Conservation (phyloP, 2,888 invertebrate genomes). For the Autographa pulchrina region DNA sequence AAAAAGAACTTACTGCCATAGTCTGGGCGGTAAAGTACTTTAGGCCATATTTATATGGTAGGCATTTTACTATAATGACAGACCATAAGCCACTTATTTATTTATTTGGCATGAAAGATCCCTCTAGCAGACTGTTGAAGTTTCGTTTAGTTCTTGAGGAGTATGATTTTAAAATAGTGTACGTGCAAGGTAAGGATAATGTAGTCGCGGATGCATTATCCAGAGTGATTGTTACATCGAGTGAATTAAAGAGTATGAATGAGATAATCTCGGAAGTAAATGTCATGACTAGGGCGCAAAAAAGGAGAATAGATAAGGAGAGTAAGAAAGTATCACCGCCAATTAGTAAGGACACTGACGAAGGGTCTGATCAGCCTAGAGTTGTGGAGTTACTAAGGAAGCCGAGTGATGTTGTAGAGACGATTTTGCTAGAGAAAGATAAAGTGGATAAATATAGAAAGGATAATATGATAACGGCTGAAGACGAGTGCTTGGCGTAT, state of each 20-base stretch:
- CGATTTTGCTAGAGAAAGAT: neutral
- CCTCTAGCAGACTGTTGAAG: too few species aligned
- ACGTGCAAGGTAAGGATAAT: neutral
- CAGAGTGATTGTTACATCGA: neutral
- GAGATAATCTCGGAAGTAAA: neutral
- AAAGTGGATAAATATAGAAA: slow-evolving; percentile 11
- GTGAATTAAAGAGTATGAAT: neutral
- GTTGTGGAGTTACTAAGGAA: slow-evolving; percentile 9
- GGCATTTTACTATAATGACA: too few species aligned
- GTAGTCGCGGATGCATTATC: neutral
- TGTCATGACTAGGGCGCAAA: slow-evolving; percentile 4
- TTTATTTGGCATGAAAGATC: too few species aligned
- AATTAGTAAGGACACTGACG: neutral
- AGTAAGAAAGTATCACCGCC: neutral
- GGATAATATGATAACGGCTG: slow-evolving; percentile 3
- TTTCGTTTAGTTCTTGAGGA: too few species aligned
- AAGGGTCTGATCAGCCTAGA: slow-evolving; percentile 12
- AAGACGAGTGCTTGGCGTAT: neutral
- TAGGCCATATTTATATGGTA: too few species aligned
- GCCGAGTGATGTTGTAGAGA: slow-evolving; percentile 1
- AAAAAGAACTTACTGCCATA: too few species aligned
- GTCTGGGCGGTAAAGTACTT: too few species aligned
- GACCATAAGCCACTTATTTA: too few species aligned
- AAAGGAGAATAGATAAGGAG: neutral
- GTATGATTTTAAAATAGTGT: too few species aligned